Conservation (phyloP, 2,888 invertebrate species). For the Syrista parreyssii region DNA sequence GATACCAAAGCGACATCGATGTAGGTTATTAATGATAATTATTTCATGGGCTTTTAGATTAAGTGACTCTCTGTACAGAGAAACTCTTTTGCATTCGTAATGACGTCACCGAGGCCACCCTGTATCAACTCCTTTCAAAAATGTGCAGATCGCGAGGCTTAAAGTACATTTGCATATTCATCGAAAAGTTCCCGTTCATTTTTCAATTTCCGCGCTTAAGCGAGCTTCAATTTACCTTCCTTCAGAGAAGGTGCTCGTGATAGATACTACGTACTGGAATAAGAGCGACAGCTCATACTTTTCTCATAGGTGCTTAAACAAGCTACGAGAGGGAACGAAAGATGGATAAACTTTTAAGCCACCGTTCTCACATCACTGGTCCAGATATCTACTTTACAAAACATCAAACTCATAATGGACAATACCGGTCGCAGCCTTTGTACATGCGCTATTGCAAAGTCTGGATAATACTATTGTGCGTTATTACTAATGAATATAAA, state of each 20-base stretch:
- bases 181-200: constrained; percentile 45
- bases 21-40: not conserved
- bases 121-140: not conserved
- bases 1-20: not conserved
- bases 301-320: not conserved
- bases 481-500: too few species aligned
- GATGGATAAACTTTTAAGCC: not conserved
- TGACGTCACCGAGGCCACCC: not conserved
- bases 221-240: constrained; percentile 13
- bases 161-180: constrained; percentile 47
- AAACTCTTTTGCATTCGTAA: not conserved
- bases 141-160: not conserved
- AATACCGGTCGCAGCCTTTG: not conserved
- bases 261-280: not conserved
- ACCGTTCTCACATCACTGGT: not conserved
- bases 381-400: not conserved
- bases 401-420: not conserved
- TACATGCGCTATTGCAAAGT: not conserved
- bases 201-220: constrained; percentile 43
- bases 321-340: not conserved
- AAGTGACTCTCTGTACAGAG: not conserved
- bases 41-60: not conserved
- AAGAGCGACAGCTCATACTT: not conserved
- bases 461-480: too few species aligned
- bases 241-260: not conserved